phyloP scores from a whole-genome alignment of 2,797 vertebrate genomes.

The Pteropus rufus region DNA sequence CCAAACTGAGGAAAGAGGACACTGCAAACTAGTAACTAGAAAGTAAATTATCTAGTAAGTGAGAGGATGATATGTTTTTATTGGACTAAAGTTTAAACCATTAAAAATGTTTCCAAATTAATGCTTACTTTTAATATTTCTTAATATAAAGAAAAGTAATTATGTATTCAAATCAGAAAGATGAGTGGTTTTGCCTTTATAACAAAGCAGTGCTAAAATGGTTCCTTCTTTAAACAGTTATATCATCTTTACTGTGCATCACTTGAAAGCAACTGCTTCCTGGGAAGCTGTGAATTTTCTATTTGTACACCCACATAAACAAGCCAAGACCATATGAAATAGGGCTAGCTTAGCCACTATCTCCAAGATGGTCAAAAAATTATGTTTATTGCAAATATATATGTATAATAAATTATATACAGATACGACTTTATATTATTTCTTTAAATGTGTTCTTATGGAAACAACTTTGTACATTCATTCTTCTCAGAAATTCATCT shows the following conservation, averaged over 20 bases:
- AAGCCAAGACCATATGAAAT: not conserved
- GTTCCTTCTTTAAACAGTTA: not conserved
- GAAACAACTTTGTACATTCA: not conserved
- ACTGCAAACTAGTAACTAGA: not conserved
- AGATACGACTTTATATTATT: not conserved
- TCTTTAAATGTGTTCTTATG: not conserved
- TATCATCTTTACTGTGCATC: not conserved
- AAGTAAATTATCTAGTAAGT: not conserved
- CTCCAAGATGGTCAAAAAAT: not conserved
- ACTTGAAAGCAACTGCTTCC: not conserved
- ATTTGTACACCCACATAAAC: not conserved
- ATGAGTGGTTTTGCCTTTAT: not conserved
- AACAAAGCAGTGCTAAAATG: not conserved
- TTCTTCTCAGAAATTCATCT: not conserved
- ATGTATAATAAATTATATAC: not conserved
- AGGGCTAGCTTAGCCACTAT: not conserved
- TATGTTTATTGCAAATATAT: not conserved
- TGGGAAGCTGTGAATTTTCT: not conserved
- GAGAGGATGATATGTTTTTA: not conserved
- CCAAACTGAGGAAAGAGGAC: rapidly evolving
- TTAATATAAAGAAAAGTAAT: not conserved
- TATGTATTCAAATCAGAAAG: not conserved
- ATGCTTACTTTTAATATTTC: not conserved
- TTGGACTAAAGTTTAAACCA: not conserved
- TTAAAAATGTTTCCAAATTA: not conserved